A percentile compares a stretch with the other conserved stretches of the same genome.
These are phyloP conservation scores for Brachyistius frenatus DNA, from an alignment of 2,113 vertebrate species.

Conservation along the genomic window DNA sequence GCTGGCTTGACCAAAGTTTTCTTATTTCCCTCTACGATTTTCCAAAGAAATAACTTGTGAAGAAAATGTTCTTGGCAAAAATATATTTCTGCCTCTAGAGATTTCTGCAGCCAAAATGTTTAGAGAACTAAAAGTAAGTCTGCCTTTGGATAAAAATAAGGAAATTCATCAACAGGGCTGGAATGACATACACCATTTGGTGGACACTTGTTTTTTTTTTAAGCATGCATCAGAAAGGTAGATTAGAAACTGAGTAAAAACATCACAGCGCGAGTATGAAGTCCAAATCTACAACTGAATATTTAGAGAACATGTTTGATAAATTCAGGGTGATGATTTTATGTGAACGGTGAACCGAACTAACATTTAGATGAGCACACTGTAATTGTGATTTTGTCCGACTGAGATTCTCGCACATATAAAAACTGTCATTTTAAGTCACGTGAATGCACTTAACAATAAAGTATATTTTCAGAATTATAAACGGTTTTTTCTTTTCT, in stretches of 20 bases:
- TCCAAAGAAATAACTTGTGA: too few relatives aligned
- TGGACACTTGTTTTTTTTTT: background rate
- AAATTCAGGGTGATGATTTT: too few relatives aligned
- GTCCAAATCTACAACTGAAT: background rate
- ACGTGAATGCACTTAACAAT: conserved; percentile 13
- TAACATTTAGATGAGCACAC: too few relatives aligned
- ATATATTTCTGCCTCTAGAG: background rate
- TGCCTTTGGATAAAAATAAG: background rate
- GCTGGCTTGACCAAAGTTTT: too few relatives aligned
- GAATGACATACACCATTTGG: conserved; percentile 27
- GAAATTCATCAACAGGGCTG: background rate
- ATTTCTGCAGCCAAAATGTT: conserved; percentile 8
- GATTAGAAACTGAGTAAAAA: background rate
- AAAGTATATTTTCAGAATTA: conserved; percentile 51
- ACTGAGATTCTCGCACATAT: background rate
- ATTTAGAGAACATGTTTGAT: too few relatives aligned
- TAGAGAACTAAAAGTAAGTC: conserved; percentile 4
- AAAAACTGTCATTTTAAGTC: background rate
- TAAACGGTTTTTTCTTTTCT: background rate
- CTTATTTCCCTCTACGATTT: too few relatives aligned
- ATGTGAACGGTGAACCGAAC: too few relatives aligned
- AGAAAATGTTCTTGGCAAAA: background rate
- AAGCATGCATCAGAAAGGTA: background rate
- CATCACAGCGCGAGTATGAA: background rate
- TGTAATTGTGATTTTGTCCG: background rate